Evolutionary conservation across 2,797 vertebrate genomes (phyloP).

Genomic region (Malurus leucopterus): DNA sequence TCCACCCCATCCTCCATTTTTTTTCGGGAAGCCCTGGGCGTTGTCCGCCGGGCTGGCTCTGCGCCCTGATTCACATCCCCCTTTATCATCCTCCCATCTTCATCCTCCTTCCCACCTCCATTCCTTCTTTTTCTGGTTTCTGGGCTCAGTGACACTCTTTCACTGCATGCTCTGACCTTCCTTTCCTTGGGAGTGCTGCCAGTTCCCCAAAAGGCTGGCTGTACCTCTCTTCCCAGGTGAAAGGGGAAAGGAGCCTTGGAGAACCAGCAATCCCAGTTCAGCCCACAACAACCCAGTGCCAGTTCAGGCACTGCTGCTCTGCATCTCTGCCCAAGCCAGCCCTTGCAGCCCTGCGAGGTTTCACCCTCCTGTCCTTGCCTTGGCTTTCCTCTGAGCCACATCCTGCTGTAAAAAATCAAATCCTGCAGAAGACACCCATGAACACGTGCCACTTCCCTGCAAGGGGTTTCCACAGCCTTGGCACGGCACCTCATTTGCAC

Average conservation of each 20-base stretch:
- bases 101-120: neutral
- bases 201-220: neutral
- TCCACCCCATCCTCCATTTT: constrained; percentile 42
- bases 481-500: neutral
- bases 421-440: neutral
- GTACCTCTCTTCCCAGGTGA: neutral
- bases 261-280: neutral
- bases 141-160: neutral
- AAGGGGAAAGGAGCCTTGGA: neutral
- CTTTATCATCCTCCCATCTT: neutral
- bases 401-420: neutral
- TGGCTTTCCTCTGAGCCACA: neutral
- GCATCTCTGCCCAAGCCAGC: neutral
- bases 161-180: neutral
- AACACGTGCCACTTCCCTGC: neutral
- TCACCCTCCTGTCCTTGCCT: neutral
- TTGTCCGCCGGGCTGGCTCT: neutral
- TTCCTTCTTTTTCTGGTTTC: neutral
- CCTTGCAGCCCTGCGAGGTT: neutral
- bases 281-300: neutral
- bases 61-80: neutral
- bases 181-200: neutral
- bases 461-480: neutral
- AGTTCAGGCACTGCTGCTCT: neutral
- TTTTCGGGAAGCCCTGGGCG: constrained; percentile 42